These are phyloP conservation scores for Porites evermanni DNA, from an alignment of 92 coral and sea anemone species.

Conservation along the genomic window DNA sequence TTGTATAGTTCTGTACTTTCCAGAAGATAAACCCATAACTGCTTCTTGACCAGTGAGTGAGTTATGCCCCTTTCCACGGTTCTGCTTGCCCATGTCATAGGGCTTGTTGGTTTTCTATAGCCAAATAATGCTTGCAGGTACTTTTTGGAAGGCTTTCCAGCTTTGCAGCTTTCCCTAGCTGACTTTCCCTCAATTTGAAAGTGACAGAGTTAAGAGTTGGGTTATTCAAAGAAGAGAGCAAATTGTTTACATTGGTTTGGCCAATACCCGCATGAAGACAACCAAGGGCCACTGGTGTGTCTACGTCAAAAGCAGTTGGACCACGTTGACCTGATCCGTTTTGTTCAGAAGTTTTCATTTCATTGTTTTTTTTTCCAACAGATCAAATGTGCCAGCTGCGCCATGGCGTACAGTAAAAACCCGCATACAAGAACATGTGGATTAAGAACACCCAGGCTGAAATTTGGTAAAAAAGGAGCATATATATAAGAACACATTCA, in stretches of 20 bases:
- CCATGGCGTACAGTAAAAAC: conserved; percentile 9
- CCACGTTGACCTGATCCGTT: conserved; percentile 55
- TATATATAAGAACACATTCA: too few species aligned
- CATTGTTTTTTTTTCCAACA: conserved; percentile 25
- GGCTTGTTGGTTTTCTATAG: neutral
- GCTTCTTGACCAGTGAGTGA: conserved; percentile 72
- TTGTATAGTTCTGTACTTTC: conserved; percentile 47
- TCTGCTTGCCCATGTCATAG: conserved; percentile 72
- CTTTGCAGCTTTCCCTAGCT: conserved; percentile 38
- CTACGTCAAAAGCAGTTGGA: conserved; percentile 49
- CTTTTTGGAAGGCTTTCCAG: conserved; percentile 11
- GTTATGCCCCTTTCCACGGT: conserved; percentile 52
- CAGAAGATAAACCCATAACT: conserved; percentile 55
- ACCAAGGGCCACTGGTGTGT: conserved; percentile 60
- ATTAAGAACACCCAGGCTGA: too few species aligned
- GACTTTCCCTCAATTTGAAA: conserved; percentile 41
- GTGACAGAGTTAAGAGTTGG: conserved; percentile 28
- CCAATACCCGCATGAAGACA: conserved; percentile 63
- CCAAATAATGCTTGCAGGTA: neutral
- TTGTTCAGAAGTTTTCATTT: conserved; percentile 33
- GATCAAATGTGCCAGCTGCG: conserved; percentile 47
- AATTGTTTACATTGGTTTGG: conserved; percentile 41
- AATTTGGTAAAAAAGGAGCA: too few species aligned
- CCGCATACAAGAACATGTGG: too few species aligned
- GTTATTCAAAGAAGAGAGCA: conserved; percentile 45